A percentile compares a stretch with the other conserved stretches of the same genome.
These are phyloP conservation scores for Patella depressa DNA, from an alignment of 2,888 invertebrate species.

Conservation along the genomic window DNA sequence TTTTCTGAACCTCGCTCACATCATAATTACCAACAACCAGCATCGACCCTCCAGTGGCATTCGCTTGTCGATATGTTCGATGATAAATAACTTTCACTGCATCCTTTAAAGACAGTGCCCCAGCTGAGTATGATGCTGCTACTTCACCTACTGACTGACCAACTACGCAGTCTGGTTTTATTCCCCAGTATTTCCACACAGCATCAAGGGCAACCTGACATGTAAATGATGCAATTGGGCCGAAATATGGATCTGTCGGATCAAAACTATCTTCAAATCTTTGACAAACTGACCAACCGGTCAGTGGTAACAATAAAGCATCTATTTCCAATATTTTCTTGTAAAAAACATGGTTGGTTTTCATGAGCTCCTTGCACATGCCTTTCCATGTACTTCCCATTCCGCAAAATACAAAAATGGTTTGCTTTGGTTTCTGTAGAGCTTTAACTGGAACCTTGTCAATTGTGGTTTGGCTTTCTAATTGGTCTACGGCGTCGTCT, in stretches of 20 bases:
- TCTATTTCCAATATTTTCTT: constrained; percentile 44
- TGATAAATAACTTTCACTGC: constrained; percentile 54
- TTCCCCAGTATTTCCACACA: constrained; percentile 45
- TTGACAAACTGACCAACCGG: constrained; percentile 38
- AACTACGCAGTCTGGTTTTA: constrained; percentile 44
- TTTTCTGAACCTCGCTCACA: constrained; percentile 34
- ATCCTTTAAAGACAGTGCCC: constrained; percentile 39
- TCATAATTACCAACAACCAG: constrained; percentile 42
- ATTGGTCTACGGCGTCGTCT: neutral
- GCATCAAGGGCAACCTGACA: constrained; percentile 46
- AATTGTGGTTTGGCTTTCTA: neutral
- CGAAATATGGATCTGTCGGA: constrained; percentile 37
- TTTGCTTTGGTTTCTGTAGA: neutral
- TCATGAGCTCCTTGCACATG: constrained; percentile 53
- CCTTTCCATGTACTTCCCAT: constrained; percentile 60
- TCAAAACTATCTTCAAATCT: constrained; percentile 31
- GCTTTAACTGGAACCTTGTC: neutral
- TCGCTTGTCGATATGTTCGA: constrained; percentile 43
- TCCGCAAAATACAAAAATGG: constrained; percentile 57
- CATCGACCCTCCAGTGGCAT: constrained; percentile 49
- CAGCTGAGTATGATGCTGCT: constrained; percentile 46
- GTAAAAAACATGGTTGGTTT: constrained; percentile 36
- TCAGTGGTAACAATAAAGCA: constrained; percentile 29
- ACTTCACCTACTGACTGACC: constrained; percentile 61
- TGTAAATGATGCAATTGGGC: constrained; percentile 52